Evolutionary conservation across 2,888 invertebrate genomes (phyloP).

Genomic region (Oscheius myriophilus): DNA sequence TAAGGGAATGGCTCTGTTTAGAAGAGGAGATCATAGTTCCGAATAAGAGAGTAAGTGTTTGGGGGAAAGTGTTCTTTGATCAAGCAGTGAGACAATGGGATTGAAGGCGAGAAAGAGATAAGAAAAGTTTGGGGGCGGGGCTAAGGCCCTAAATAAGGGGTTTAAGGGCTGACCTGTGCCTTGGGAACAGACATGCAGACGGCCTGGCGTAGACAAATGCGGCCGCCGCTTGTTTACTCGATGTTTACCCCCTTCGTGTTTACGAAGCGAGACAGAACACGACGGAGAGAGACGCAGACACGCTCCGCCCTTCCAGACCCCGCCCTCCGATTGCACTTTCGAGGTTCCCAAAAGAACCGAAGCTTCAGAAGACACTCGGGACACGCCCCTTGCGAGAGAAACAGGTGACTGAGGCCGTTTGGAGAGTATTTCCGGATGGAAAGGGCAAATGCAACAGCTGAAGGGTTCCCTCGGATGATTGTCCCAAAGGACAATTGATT

Average conservation of each 20-base stretch:
- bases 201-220: constrained; percentile 18
- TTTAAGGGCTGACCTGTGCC: constrained; percentile 12
- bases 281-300: constrained; percentile 22
- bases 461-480: no score
- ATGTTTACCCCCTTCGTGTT: constrained; percentile 38
- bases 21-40: no score
- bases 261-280: constrained; percentile 31
- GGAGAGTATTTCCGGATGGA: neutral
- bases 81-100: constrained; percentile 3
- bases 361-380: no score
- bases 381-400: neutral
- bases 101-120: constrained; percentile 1
- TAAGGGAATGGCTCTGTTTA: no score
- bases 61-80: neutral
- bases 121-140: neutral
- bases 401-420: neutral
- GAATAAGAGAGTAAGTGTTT: no score
- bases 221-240: constrained; percentile 36
- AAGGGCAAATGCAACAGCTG: no score
- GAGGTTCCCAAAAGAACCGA: neutral
- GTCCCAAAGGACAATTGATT: no score
- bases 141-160: neutral
- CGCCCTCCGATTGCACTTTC: neutral
- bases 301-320: neutral
- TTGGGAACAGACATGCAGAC: constrained; percentile 11